Evolutionary conservation across 2,888 invertebrate species (phyloP).

Genomic region (Orchesella flavescens): DNA sequence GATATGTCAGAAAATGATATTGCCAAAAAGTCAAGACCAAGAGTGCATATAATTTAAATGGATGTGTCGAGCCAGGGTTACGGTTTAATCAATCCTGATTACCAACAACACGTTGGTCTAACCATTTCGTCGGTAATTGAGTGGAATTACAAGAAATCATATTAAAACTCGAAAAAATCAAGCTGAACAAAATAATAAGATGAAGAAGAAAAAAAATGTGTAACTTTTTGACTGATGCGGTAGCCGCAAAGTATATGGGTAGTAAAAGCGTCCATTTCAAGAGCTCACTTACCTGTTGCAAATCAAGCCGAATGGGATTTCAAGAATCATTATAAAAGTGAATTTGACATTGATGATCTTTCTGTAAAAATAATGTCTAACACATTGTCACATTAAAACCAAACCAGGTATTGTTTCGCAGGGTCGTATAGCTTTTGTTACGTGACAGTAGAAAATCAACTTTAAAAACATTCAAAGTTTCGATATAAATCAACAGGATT

Average conservation of each 20-base stretch:
- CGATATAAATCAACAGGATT: too few species aligned
- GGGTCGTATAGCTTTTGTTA: neutral
- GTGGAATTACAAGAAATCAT: conserved; percentile 34
- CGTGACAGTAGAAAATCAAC: conserved; percentile 3
- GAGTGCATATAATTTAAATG: neutral
- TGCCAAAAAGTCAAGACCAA: too few species aligned
- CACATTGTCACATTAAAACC: neutral
- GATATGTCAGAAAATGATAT: neutral
- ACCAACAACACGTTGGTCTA: conserved; percentile 2
- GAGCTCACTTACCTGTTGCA: neutral
- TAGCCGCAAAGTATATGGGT: neutral
- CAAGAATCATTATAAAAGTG: conserved; percentile 1
- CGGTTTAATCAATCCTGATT: conserved; percentile 5
- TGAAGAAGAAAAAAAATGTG: neutral
- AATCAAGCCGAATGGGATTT: neutral
- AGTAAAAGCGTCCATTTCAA: neutral
- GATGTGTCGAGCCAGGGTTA: neutral
- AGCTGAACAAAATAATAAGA: neutral
- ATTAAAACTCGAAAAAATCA: neutral
- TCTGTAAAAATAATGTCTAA: neutral
- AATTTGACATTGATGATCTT: conserved; percentile 29
- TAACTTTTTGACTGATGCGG: neutral
- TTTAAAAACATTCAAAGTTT: neutral
- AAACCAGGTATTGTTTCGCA: conserved; percentile 2
- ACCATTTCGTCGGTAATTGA: conserved; percentile 25